Base-by-base conservation (phyloP, 2,113 vertebrate genomes). In the Rafetus swinhoei region DNA sequence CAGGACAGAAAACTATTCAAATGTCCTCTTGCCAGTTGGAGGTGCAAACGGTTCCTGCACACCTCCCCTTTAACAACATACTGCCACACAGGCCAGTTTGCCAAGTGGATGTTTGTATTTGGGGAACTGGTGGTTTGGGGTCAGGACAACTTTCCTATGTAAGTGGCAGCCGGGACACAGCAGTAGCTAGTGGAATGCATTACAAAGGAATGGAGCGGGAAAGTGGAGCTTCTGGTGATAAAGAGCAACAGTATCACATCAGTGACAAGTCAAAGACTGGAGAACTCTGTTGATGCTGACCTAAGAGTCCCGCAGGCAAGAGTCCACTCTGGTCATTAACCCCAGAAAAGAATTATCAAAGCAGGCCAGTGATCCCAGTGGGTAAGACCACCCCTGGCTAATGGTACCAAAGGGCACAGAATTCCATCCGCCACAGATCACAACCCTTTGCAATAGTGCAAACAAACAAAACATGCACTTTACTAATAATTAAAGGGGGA, bases 401-500 rank as follows among this genome's bases (percentile, higher is more conserved):
- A 25, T 45, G 13, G 50, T 25, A 90, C 6, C 86, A 59, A 50
- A 60, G 57, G 7, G 88, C 76, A 85, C 45, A 50, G 79, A 96
- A 16, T 69, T 69, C 72, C 8, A 12, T 2, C 77, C 77, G 1
- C 0, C 39, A 77, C 81, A n/a, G 9, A 9, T 4, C 60, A 35
- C 4, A 5, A 1, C 18, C 74, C 87, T 90, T 90, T 82, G 18
- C 45, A 87, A 32, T 11, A 22, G 16, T 6, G 45, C 45, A 45
- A 45, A 45, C 45, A 45, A 83, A 81, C 0, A 39, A 90, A 89
- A 13, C 3, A 89, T 59, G 9, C 6, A 4, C 74, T 88, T 65
- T 88, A 85, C 88, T 92, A 18, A 85, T 56, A 74, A 80, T 90
- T 45, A 93, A 55, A 95, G 95, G 89, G 88, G 93, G 95, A 96